phyloP scores from a whole-genome alignment of 2,797 vertebrate species.

The Dallia pectoralis region DNA sequence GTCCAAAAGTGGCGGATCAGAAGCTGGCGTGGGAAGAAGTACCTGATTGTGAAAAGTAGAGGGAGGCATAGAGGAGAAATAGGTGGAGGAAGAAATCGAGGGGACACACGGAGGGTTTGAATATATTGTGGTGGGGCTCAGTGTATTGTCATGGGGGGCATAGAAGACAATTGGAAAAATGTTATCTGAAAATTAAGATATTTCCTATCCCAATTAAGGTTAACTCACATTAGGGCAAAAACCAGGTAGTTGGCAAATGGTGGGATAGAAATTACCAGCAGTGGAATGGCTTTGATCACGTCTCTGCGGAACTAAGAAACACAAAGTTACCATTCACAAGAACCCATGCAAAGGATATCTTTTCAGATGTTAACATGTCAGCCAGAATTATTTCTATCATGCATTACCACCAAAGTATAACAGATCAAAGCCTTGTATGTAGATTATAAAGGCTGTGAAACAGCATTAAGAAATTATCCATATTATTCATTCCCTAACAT shows the following conservation, averaged over 20 bases:
- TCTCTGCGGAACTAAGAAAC: constrained; percentile 84
- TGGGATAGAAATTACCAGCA: constrained; percentile 85
- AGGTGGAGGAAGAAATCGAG: constrained; percentile 6
- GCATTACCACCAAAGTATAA: background rate
- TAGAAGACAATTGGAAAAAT: background rate
- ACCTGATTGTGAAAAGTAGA: constrained; percentile 72
- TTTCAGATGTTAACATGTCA: background rate
- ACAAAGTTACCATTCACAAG: background rate
- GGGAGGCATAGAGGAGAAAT: constrained; percentile 14
- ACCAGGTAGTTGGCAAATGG: constrained; percentile 95
- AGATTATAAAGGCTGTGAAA: background rate
- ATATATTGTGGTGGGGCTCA: background rate
- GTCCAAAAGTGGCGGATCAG: constrained; percentile 93
- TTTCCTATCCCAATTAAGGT: background rate
- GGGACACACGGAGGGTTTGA: background rate
- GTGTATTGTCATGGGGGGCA: background rate
- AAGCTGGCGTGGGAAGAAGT: constrained; percentile 90
- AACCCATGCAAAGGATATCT: background rate
- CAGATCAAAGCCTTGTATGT: background rate
- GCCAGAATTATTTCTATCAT: background rate
- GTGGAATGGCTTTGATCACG: constrained; percentile 83
- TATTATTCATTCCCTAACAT: background rate
- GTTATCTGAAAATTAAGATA: background rate
- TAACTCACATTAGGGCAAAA: constrained; percentile 90
- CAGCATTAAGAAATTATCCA: background rate